Evolutionary conservation across 1,140 invertebrate species (phyloP), one percentile per base, ranked within the genome.

Genomic region (Asbolus verrucosus): DNA sequence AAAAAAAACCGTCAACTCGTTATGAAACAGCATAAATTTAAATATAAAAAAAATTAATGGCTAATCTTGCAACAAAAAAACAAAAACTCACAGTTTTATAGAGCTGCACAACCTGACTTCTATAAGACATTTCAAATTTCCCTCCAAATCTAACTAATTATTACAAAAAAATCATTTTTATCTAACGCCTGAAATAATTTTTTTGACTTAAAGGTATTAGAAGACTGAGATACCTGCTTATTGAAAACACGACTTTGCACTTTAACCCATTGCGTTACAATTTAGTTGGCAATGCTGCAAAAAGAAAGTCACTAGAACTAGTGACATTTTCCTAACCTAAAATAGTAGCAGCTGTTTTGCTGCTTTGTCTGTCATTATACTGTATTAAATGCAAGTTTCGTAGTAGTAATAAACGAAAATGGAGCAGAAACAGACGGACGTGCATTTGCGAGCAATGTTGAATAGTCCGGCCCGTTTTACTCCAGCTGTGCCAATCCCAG

Each of bases 21-120:
- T n/a, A n/a, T n/a, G n/a, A 27, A 27, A 27, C 24, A 27, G 24
- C 24, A n/a, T n/a, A n/a, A n/a, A n/a, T n/a, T n/a, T n/a, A n/a
- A n/a, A n/a, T n/a, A n/a, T n/a, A n/a, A n/a, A n/a, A n/a, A n/a
- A n/a, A n/a, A n/a, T n/a, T n/a, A n/a, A n/a, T n/a, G n/a, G n/a
- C n/a, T n/a, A n/a, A n/a, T n/a, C n/a, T n/a, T n/a, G n/a, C n/a
- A n/a, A n/a, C n/a, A n/a, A n/a, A n/a, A n/a, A n/a, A n/a, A n/a
- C n/a, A n/a, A 63, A 38, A 73, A 73, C 72, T 68, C 75, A 84
- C 83, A 63, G 81, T 84, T 79, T 83, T 84, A 46, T 84, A 84
- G 66, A 84, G 71, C 38, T 82, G 68, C 61, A 84, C 72, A 41
- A 83, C 83, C 80, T 79, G 79, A 39, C 65, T 71, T 54, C 75